Evolutionary conservation across 2,888 invertebrate genomes (phyloP).

Genomic region (Tachystola acroxantha): DNA sequence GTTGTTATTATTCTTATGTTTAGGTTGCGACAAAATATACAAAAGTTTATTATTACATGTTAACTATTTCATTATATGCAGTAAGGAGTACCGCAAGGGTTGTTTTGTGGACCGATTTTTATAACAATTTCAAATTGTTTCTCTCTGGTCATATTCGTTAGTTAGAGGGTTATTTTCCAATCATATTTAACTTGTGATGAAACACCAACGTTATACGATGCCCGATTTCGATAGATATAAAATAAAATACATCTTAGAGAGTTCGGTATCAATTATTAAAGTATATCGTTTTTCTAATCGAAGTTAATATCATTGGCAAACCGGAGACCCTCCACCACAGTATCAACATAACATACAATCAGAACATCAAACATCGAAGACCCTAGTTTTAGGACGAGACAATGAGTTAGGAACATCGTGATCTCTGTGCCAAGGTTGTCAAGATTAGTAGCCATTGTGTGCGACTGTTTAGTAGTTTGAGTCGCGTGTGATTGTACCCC

Average conservation of each 20-base stretch:
- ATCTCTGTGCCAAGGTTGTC: constrained; percentile 40
- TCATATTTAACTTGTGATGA: no score
- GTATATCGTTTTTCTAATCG: background rate
- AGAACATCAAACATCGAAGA: constrained; percentile 20
- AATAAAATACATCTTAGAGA: no score
- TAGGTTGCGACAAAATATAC: no score
- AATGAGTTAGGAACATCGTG: constrained; percentile 29
- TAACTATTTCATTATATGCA: no score
- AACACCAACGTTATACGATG: no score
- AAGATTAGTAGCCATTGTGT: constrained; percentile 22
- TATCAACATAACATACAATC: background rate
- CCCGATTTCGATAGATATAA: no score
- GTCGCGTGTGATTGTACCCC: constrained; percentile 16
- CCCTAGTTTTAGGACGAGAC: constrained; percentile 27
- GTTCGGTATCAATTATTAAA: no score
- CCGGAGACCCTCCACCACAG: constrained; percentile 4
- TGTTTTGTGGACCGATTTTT: background rate
- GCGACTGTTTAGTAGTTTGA: constrained; percentile 17
- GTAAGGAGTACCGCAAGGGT: constrained; percentile 2
- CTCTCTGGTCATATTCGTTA: no score
- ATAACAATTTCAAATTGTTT: constrained; percentile 1
- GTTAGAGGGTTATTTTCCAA: no score
- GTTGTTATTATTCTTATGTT: no score
- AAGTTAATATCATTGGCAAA: constrained; percentile 9
- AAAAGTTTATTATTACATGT: no score